Conservation (phyloP, 2,113 vertebrate species). For the Psilopogon haemacephalus region DNA sequence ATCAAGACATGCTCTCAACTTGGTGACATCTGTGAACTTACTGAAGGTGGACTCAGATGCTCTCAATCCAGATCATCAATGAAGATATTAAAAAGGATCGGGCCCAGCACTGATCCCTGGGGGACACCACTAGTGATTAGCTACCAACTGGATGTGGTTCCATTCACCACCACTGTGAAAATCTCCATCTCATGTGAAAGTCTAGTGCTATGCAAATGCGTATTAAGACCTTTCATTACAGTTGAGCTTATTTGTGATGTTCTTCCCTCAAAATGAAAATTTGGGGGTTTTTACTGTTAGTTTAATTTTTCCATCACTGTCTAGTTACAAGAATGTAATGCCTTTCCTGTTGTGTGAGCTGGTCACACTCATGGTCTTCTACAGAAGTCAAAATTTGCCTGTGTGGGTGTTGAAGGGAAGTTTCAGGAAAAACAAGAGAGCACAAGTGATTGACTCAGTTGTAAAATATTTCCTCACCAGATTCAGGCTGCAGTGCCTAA, state of each 20-base stretch:
- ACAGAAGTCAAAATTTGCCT: not conserved
- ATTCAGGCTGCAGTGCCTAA: rapidly evolving
- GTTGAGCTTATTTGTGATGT: not conserved
- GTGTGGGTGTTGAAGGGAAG: not conserved
- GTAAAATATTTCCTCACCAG: not conserved
- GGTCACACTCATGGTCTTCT: not conserved
- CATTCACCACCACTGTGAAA: too few relatives aligned
- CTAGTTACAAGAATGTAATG: not conserved
- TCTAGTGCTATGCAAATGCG: not conserved
- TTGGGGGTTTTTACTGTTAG: not conserved
- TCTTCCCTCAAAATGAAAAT: not conserved
- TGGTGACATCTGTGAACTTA: too few relatives aligned
- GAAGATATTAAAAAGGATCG: too few relatives aligned
- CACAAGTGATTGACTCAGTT: not conserved
- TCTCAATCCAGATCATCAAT: too few relatives aligned
- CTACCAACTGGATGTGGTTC: too few relatives aligned
- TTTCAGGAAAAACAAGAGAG: not conserved
- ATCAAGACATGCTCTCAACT: too few relatives aligned
- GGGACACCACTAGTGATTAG: too few relatives aligned
- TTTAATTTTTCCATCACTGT: not conserved
- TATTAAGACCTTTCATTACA: not conserved
- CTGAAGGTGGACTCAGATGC: too few relatives aligned
- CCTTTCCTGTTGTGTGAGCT: not conserved
- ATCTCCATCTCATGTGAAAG: not conserved
- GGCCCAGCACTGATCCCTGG: too few relatives aligned